phyloP scores from a whole-genome alignment of 2,797 vertebrate genomes.

The Micromesistius poutassou region DNA sequence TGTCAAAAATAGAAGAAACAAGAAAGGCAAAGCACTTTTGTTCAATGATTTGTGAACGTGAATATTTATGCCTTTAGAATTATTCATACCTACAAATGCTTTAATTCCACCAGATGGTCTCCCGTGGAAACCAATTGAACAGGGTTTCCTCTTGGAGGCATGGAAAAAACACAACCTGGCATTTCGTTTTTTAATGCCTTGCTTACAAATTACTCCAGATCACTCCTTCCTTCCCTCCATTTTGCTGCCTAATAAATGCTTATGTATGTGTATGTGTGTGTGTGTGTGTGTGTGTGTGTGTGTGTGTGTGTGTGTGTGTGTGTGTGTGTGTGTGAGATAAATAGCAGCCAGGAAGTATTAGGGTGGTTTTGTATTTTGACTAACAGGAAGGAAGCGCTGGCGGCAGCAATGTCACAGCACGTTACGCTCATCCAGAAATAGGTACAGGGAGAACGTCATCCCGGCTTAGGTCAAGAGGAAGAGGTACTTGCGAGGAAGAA shows the following conservation, averaged over 20 bases:
- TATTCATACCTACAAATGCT: neutral
- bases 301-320: constrained; percentile 1
- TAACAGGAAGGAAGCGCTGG: neutral
- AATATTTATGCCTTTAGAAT: neutral
- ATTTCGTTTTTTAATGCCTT: neutral
- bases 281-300: neutral
- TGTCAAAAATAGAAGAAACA: neutral
- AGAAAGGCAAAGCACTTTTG: neutral
- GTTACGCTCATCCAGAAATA: neutral
- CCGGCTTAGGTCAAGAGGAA: neutral
- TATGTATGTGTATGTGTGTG: neutral
- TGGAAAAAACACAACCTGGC: neutral
- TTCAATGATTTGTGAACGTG: neutral
- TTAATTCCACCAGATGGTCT: neutral
- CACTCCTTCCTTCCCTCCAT: neutral
- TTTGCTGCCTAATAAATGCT: neutral
- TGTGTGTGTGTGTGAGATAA: neutral
- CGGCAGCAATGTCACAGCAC: neutral
- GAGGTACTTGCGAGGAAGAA: neutral
- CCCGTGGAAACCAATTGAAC: neutral
- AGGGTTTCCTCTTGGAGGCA: neutral
- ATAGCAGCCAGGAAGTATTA: neutral
- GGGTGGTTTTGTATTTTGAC: neutral
- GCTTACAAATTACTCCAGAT: neutral
- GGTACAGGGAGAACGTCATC: neutral